Conservation (phyloP, 2,888 invertebrate genomes). For the Sminthurinus aureus region DNA sequence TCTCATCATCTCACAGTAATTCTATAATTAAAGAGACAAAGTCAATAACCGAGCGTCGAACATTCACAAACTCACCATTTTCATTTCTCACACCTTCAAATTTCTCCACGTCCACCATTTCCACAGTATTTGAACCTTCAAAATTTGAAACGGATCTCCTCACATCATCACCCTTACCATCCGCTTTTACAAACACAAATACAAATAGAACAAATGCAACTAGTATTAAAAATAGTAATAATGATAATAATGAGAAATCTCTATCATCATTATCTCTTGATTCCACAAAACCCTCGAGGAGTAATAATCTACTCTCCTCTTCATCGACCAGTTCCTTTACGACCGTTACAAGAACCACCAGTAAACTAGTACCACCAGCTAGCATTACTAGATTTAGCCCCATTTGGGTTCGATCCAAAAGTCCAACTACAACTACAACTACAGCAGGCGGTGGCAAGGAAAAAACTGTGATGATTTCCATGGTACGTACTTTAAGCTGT, state of each 20-base stretch:
- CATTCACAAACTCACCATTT: background rate
- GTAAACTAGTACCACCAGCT: background rate
- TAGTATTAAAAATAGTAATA: background rate
- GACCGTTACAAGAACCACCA: constrained; percentile 22
- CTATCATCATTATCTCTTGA: background rate
- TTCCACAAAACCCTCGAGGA: background rate
- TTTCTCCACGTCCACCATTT: background rate
- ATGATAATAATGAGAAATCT: too few relatives aligned
- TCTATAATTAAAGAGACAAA: too few relatives aligned
- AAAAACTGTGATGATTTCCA: constrained; percentile 25
- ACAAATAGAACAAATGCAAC: too few relatives aligned
- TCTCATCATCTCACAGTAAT: background rate
- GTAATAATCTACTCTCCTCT: background rate
- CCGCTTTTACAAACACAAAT: background rate
- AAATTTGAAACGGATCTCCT: background rate
- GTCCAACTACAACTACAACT: background rate
- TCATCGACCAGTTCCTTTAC: constrained; percentile 38
- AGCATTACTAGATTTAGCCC: constrained; percentile 34
- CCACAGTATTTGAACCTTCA: background rate
- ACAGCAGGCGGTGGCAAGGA: background rate
- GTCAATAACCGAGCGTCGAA: too few relatives aligned
- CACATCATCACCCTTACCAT: background rate
- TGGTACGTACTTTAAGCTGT: constrained; percentile 15
- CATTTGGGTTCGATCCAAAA: constrained; percentile 52
- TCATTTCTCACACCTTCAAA: background rate